phyloP scores from a whole-genome alignment of 2,797 vertebrate species.

The Pangasius larnaudii region DNA sequence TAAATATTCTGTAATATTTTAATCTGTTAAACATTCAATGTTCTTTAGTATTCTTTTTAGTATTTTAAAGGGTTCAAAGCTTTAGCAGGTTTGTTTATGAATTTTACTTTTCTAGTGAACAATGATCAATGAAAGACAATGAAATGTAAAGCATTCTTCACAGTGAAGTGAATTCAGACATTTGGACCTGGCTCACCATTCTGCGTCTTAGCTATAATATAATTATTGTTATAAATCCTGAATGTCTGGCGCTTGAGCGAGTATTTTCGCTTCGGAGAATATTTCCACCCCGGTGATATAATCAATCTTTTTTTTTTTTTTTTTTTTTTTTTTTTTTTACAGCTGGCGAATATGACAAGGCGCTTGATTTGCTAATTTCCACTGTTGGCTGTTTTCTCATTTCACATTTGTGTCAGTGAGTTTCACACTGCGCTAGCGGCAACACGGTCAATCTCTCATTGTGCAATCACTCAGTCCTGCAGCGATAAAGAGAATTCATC shows the following conservation, averaged over 20 bases:
- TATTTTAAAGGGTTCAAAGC: not conserved
- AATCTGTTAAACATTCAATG: not conserved
- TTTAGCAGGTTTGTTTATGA: not conserved
- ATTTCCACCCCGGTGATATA: not conserved
- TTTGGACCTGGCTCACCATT: not conserved
- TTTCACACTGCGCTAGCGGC: not conserved
- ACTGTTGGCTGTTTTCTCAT: constrained; percentile 30
- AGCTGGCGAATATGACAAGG: not conserved
- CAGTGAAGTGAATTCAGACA: not conserved
- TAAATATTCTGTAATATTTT: not conserved
- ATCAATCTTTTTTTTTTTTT: not conserved
- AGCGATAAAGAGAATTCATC: constrained; percentile 15
- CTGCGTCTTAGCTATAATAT: not conserved
- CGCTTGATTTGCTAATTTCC: constrained; percentile 27
- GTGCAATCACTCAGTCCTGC: not conserved
- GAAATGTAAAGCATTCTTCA: not conserved
- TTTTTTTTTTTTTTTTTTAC: not conserved
- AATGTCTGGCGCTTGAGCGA: not conserved
- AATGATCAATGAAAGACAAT: not conserved
- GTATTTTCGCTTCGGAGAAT: not conserved
- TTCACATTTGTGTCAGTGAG: constrained; percentile 12
- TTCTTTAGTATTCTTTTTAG: not conserved
- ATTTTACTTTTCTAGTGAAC: not conserved
- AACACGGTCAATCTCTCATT: not conserved
- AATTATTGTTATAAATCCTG: not conserved